Percentiles rank a stretch among this genome's conserved stretches.
Conservation (phyloP, 2,113 vertebrate genomes). For the Tretioscincus oriximinensis region DNA sequence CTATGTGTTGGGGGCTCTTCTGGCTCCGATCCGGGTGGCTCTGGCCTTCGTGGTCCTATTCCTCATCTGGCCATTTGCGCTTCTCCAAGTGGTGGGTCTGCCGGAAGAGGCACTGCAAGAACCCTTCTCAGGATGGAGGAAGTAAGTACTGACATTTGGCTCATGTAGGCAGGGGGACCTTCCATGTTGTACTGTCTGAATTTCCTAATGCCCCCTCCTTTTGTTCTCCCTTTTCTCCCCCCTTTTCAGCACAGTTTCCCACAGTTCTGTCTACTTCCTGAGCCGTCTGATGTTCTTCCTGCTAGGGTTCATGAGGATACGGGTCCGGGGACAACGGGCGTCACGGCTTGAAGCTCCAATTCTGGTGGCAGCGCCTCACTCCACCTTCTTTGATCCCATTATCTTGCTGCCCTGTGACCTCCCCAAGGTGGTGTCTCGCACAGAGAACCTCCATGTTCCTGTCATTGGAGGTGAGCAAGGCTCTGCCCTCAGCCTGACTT, state of each 20-base stretch:
- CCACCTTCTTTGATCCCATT: conserved; percentile 85
- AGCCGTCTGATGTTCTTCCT: conserved; percentile 81
- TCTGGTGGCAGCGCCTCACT: conserved; percentile 87
- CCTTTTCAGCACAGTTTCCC: conserved; percentile 67
- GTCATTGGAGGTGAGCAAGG: conserved; percentile 83
- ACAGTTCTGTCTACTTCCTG: conserved; percentile 69
- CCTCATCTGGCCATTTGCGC: conserved; percentile 82
- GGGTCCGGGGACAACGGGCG: conserved; percentile 80
- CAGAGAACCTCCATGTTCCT: conserved; percentile 82
- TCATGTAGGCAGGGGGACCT: too few relatives aligned
- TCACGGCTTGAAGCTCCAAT: conserved; percentile 80
- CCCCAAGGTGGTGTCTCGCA: conserved; percentile 84
- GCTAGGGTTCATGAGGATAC: conserved; percentile 82
- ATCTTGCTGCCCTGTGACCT: conserved; percentile 76
- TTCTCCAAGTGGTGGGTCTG: conserved; percentile 78
- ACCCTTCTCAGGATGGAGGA: conserved; percentile 79
- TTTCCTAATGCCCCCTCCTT: background rate
- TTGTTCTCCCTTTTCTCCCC: conserved; percentile 13
- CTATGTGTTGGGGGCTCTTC: conserved; percentile 73
- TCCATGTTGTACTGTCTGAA: too few relatives aligned
- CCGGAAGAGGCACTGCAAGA: conserved; percentile 70
- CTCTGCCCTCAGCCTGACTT: background rate
- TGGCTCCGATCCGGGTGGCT: conserved; percentile 78
- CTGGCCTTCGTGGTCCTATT: conserved; percentile 76
- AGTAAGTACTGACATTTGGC: conserved; percentile 51